Evolutionary conservation across 2,888 invertebrate species (phyloP), one percentile per base, ranked within the genome.

Genomic region (Acrobasis consociella): DNA sequence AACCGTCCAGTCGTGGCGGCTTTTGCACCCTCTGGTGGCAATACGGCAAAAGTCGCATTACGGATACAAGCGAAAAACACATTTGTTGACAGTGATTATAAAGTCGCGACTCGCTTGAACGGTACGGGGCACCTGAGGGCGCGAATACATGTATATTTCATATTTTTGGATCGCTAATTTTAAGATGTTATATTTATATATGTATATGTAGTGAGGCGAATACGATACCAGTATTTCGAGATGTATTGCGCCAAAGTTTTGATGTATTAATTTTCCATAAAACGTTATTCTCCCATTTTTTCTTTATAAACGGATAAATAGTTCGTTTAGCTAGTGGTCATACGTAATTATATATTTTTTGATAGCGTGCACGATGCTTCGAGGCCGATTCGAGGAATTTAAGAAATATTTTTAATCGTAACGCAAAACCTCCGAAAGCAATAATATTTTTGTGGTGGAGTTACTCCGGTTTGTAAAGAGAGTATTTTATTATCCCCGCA

Each of bases 121-220:
- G 75, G 78, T 73, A 77, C 75, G 75, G 75, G 78, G 79, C 83
- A 85, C 85, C 87, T 80, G 86, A 83, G 87, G 91, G 90, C 86
- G 89, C 85, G 85, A 85, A 87, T 83, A 88, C 88, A 86, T 88
- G 91, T 90, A 92, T 91, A 92, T 91, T 92, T 92, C 90, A 90
- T 92, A 92, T 92, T 92, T 92, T 92, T 92, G 92, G 92, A 92
- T 91, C 86, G 91, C 92, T 92, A 91, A 91, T 91, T 91, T 92
- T 92, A 92, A 91, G 92, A 92, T 89, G 90, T 91, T 92, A 91
- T 91, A 92, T 92, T 92, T 92, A 91, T 90, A 91, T 91, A 91
- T 92, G 86, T 91, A 91, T 90, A 91, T 89, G 91, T 91, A 91
- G 91, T 86, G 79, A 83, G 81, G 92, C 91, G 91, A 79, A 84